These are phyloP conservation scores for Anodontia alba DNA, from an alignment of 2,888 invertebrate genomes.

Conservation along the genomic window DNA sequence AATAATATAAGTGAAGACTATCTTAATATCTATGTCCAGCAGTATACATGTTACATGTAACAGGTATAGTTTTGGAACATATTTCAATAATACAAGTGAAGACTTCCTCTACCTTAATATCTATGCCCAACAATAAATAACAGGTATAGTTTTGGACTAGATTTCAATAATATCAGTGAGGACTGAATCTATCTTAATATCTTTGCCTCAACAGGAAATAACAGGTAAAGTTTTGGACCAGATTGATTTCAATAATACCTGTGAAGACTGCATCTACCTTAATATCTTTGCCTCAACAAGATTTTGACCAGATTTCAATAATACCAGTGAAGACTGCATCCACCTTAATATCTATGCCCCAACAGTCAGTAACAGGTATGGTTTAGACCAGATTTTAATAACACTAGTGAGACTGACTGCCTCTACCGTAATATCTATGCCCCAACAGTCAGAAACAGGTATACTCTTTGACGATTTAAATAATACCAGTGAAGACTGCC, in stretches of 20 bases:
- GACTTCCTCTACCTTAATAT: too few relatives aligned
- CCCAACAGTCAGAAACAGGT: slow-evolving; percentile 55
- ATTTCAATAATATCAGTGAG: slow-evolving; percentile 51
- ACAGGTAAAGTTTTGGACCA: slow-evolving; percentile 37
- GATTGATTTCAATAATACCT: slow-evolving; percentile 41
- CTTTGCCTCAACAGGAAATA: slow-evolving; percentile 51
- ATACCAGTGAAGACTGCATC: too few relatives aligned
- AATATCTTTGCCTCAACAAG: slow-evolving; percentile 59
- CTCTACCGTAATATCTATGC: slow-evolving; percentile 62
- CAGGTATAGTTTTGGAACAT: too few relatives aligned
- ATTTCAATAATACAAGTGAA: too few relatives aligned
- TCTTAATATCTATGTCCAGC: too few relatives aligned
- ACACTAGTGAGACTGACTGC: slow-evolving; percentile 61
- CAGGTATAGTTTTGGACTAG: slow-evolving; percentile 51
- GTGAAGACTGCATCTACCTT: slow-evolving; percentile 65
- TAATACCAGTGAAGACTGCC: too few relatives aligned
- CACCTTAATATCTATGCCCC: too few relatives aligned
- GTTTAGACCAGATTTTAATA: slow-evolving; percentile 42
- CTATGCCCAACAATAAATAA: too few relatives aligned
- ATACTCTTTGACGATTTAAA: too few relatives aligned
- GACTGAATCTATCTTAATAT: slow-evolving; percentile 67
- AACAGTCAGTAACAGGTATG: too few relatives aligned
- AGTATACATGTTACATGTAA: too few relatives aligned
- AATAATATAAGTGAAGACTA: too few relatives aligned
- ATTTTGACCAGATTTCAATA: neutral